Conservation (phyloP, 1,140 invertebrate species). For the Piezodorus guildinii region DNA sequence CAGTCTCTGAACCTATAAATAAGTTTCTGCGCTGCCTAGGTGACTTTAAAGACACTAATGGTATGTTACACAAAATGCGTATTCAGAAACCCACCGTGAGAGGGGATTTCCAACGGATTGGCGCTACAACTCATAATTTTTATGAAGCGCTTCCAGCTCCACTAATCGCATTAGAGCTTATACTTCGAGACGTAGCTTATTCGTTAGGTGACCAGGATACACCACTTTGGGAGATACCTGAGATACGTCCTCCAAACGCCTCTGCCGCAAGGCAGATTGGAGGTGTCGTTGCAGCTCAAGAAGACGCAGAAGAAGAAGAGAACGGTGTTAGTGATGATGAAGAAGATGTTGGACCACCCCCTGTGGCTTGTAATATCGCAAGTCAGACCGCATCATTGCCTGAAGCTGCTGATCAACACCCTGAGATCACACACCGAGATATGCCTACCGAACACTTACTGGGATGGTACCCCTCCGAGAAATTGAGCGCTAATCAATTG, state of each 20-base stretch:
- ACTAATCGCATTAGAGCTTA: not conserved
- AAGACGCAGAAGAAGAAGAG: not conserved
- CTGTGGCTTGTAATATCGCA: not conserved
- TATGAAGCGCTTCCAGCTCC: slow-evolving; percentile 7
- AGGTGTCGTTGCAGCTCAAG: not conserved
- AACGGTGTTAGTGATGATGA: not conserved
- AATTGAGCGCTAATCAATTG: not conserved
- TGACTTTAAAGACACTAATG: too few relatives aligned
- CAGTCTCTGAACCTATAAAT: slow-evolving; percentile 10
- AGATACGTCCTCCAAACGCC: not conserved
- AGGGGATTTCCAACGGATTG: not conserved
- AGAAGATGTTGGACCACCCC: not conserved
- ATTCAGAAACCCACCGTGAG: not conserved
- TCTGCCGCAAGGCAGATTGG: not conserved
- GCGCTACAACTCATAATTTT: not conserved
- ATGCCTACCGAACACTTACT: slow-evolving; percentile 3
- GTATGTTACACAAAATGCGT: not conserved
- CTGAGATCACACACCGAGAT: not conserved
- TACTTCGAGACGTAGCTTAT: not conserved
- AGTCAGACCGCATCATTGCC: not conserved
- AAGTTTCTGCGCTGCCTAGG: not conserved
- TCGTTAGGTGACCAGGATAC: not conserved
- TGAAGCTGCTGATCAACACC: not conserved
- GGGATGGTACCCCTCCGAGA: slow-evolving; percentile 4
- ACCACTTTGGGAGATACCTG: not conserved